Conservation (phyloP, 2,797 vertebrate species). For the Dicrostonyx torquatus region DNA sequence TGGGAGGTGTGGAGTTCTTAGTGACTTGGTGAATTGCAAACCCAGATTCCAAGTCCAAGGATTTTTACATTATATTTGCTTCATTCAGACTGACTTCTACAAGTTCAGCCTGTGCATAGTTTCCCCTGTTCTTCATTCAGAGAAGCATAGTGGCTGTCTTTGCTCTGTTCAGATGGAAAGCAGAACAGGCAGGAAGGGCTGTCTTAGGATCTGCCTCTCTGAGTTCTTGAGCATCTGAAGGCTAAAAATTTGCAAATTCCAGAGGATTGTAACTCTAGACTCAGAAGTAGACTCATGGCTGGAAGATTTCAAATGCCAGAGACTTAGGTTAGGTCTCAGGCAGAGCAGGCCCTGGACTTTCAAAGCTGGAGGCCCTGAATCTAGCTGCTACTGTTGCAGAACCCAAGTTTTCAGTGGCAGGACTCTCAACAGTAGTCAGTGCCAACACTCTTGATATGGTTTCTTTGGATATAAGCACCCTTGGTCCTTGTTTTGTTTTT, state of each 20-base stretch:
- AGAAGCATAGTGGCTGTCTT: background rate
- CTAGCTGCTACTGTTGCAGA: background rate
- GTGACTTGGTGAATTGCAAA: background rate
- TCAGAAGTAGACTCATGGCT: background rate
- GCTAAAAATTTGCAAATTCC: background rate
- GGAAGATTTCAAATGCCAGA: too few relatives aligned
- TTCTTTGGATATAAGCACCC: background rate
- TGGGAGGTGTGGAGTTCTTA: too few relatives aligned
- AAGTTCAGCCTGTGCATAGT: background rate
- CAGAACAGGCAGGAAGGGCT: background rate
- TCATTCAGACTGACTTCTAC: background rate
- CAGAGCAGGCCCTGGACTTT: background rate
- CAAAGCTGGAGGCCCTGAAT: background rate
- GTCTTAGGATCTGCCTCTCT: background rate
- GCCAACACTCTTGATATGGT: background rate
- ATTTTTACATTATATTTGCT: slow-evolving; percentile 50
- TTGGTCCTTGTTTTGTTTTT: background rate
- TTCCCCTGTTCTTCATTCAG: background rate
- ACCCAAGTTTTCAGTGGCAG: background rate
- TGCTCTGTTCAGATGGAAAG: background rate
- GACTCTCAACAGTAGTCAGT: background rate
- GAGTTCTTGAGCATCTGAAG: background rate
- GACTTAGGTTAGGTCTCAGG: background rate
- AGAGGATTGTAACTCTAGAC: background rate
- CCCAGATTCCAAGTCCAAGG: background rate